Base-by-base conservation (phyloP, 2,113 vertebrate species). In the Cathartes aura region DNA sequence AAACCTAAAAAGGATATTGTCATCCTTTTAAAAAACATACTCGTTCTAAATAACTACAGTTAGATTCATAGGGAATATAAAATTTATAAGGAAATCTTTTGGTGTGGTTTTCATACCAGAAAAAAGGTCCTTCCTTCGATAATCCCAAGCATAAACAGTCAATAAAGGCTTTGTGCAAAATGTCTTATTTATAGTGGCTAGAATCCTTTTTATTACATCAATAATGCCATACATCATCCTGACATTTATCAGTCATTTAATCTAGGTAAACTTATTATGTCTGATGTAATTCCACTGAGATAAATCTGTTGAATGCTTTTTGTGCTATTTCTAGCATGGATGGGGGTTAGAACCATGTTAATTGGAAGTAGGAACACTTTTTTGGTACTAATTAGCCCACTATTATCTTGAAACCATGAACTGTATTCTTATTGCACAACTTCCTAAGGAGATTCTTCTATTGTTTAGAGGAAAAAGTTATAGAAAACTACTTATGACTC, bases 241-340 rank as follows among this genome's bases (percentile, higher is more conserved):
- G 73, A 85, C 45, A 79, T 80, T 96, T 89, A 96, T 95, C 87
- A 82, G 36, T 95, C 95, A 91, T 82, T 93, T 75, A 94, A 89
- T 93, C 53, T 59, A 87, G 60, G 73, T 88, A 93, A 94, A 87
- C 29, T 80, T 80, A 63, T 84, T 89, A 89, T 9, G 5, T 50
- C 68, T 87, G 60, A 60, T 84, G n/a, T 58, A 91, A 94, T 93
- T 87, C 40, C 38, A 66, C 27, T 42, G 36, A 93, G 62, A 68
- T 79, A 93, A 50, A 80, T 70, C 27, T 85, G 15, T n/a, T 91
- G 11, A 85, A 71, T 24, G 17, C 7, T 82, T 95, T 94, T 84
- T 66, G 36, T 68, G 56, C 13, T 89, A 71, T 73, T 96, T 94
- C 73, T 87, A 72, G 48, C n/a, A 62, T 26, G 29, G 17, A 75